Conservation (phyloP, 1,140 invertebrate genomes). For the Rhopalosiphum maidis region DNA sequence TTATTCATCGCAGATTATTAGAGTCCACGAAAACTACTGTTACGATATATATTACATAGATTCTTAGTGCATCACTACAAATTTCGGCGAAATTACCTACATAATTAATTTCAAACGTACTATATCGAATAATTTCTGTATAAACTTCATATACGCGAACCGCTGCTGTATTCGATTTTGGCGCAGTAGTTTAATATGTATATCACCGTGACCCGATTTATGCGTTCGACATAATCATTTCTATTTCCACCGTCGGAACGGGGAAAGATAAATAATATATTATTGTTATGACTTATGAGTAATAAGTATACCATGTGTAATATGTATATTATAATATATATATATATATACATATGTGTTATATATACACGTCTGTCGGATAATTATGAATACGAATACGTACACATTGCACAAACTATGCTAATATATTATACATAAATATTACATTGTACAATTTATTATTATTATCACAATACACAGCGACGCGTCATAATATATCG, state of each 20-base stretch:
- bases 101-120: background rate
- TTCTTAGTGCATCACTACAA: background rate
- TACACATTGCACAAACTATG: background rate
- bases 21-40: background rate
- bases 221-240: background rate
- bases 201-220: background rate
- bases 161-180: too few species aligned
- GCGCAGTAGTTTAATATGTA: background rate
- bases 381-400: background rate
- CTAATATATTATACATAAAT: background rate
- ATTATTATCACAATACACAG: background rate
- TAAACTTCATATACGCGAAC: background rate
- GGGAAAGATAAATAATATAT: background rate
- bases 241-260: background rate
- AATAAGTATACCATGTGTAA: background rate
- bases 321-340: background rate
- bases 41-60: background rate
- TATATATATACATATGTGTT: too few species aligned
- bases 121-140: background rate
- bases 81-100: background rate
- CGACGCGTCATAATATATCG: background rate
- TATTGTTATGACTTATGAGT: background rate
- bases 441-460: background rate
- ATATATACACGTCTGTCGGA: background rate
- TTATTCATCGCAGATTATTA: background rate